These are phyloP conservation scores for Cosmorhoe ocellata DNA, from an alignment of 2,888 invertebrate species.

Conservation along the genomic window DNA sequence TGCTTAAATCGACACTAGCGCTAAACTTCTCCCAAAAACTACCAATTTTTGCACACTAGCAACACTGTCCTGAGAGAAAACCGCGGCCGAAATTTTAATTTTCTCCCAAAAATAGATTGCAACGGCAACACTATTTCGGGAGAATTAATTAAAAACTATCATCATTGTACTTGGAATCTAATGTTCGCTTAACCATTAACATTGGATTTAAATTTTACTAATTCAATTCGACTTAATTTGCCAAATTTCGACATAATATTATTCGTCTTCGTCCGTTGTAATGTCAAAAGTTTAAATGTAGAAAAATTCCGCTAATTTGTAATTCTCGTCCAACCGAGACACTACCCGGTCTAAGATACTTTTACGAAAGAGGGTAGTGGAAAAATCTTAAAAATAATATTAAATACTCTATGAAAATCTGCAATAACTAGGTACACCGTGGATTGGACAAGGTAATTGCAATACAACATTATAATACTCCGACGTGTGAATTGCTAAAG, in stretches of 20 bases:
- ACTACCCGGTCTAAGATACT: slow-evolving; percentile 30
- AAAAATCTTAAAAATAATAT: slow-evolving; percentile 31
- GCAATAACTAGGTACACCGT: slow-evolving; percentile 22
- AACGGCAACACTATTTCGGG: slow-evolving; percentile 5
- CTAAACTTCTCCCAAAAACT: slow-evolving; percentile 30
- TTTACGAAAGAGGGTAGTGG: slow-evolving; percentile 28
- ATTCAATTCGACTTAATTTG: slow-evolving; percentile 32
- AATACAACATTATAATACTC: slow-evolving; percentile 23
- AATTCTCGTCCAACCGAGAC: slow-evolving; percentile 22
- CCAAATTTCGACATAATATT: no score
- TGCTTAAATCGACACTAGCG: slow-evolving; percentile 64
- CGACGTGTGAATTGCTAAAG: slow-evolving; percentile 42
- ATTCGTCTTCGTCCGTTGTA: slow-evolving; percentile 41
- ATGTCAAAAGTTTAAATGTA: slow-evolving; percentile 30
- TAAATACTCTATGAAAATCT: slow-evolving; percentile 31
- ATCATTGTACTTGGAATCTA: slow-evolving; percentile 60
- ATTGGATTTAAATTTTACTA: slow-evolving; percentile 50
- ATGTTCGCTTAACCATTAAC: slow-evolving; percentile 66
- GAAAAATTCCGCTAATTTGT: slow-evolving; percentile 21
- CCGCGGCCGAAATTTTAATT: slow-evolving; percentile 10
- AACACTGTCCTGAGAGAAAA: slow-evolving; percentile 36
- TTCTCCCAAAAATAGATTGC: not conserved
- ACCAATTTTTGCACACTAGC: slow-evolving; percentile 29
- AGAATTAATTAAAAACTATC: slow-evolving; percentile 33
- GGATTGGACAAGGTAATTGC: slow-evolving; percentile 15